Percentiles rank a stretch among this genome's conserved stretches.
Evolutionary conservation across 2,797 vertebrate genomes (phyloP).

Genomic region (Gobionotothen gibberifrons): DNA sequence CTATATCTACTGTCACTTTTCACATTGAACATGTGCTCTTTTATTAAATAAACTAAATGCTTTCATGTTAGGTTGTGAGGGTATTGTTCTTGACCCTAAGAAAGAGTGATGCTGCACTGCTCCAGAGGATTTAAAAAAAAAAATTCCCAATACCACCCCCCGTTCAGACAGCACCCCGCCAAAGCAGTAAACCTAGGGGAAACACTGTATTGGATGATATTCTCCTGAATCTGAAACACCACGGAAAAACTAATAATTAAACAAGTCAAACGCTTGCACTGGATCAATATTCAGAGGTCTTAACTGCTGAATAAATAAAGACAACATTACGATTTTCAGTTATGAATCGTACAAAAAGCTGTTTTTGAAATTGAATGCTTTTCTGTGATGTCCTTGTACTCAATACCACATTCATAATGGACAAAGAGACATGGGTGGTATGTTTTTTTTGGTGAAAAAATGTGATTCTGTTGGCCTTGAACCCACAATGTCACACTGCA

Average conservation of each 20-base stretch:
- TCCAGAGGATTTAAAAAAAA: no score
- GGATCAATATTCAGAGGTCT: background rate
- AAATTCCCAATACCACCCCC: no score
- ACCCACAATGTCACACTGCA: background rate
- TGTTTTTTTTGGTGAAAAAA: background rate
- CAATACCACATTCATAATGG: background rate
- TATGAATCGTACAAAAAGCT: background rate
- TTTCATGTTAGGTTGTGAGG: no score
- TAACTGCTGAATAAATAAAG: constrained; percentile 4
- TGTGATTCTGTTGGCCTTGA: background rate
- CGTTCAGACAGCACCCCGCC: no score
- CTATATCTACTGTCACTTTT: no score
- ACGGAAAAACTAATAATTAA: no score
- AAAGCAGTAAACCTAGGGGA: no score
- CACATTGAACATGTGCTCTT: no score
- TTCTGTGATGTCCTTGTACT: background rate
- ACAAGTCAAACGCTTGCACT: background rate
- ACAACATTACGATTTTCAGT: background rate
- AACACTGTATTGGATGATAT: background rate
- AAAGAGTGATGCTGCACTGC: no score
- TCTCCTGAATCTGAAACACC: background rate
- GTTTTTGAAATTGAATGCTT: background rate
- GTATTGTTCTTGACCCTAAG: no score
- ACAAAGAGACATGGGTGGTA: background rate
- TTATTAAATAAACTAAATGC: no score